A percentile compares a stretch with the other conserved stretches of the same genome.
These are phyloP conservation scores for Eretmochelys imbricata DNA, from an alignment of 2,113 vertebrate genomes.

Conservation along the genomic window DNA sequence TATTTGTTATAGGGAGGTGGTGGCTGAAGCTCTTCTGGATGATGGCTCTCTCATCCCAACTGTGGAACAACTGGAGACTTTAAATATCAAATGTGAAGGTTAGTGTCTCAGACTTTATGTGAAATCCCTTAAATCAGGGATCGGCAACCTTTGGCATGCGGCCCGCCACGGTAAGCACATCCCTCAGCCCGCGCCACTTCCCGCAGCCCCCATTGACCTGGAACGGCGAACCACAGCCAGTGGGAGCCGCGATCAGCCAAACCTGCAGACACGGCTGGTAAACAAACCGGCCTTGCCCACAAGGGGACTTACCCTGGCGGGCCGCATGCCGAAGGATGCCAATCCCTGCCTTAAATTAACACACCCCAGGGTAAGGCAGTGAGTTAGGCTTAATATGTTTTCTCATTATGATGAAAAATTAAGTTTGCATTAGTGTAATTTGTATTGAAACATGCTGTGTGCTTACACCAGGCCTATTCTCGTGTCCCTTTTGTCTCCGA, in stretches of 20 bases:
- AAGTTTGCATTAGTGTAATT: not conserved
- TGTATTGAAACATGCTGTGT: not conserved
- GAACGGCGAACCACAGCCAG: too few relatives aligned
- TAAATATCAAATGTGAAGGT: conserved; percentile 86
- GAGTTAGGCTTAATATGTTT: not conserved
- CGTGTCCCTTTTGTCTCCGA: not conserved
- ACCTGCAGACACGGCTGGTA: too few relatives aligned
- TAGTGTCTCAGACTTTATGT: conserved; percentile 10
- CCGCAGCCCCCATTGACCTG: too few relatives aligned
- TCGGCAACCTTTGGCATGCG: too few relatives aligned
- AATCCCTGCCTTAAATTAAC: too few relatives aligned
- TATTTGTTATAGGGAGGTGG: conserved; percentile 72
- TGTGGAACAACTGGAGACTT: conserved; percentile 84
- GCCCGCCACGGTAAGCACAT: too few relatives aligned
- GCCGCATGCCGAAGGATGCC: too few relatives aligned
- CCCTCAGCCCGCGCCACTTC: too few relatives aligned
- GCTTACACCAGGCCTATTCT: not conserved
- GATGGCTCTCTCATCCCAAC: conserved; percentile 95
- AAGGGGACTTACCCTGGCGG: too few relatives aligned
- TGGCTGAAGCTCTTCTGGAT: conserved; percentile 85
- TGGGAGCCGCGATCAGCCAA: too few relatives aligned
- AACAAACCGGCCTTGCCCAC: too few relatives aligned
- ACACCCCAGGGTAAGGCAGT: not conserved
- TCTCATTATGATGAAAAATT: not conserved
- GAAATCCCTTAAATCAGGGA: not conserved